Percentiles rank a stretch among this genome's conserved stretches.
These are phyloP conservation scores for Parauchenoglanis ngamensis DNA, from an alignment of 2,797 vertebrate genomes.

Conservation along the genomic window DNA sequence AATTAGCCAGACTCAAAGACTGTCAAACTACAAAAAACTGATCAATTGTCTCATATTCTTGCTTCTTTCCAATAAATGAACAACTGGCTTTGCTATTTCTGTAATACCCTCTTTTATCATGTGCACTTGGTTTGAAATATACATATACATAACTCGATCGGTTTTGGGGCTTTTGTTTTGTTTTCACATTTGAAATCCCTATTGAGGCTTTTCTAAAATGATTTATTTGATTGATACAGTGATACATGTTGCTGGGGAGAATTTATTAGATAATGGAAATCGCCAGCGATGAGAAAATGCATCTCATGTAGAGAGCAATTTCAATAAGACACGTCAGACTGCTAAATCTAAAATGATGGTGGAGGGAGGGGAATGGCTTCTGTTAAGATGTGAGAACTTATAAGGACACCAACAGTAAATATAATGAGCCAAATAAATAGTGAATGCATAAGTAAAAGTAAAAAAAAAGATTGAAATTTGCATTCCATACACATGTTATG, in stretches of 20 bases:
- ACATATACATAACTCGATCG: background rate
- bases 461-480: constrained; percentile 33
- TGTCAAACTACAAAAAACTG: constrained; percentile 11
- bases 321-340: constrained; percentile 25
- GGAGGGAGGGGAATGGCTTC: background rate
- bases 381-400: constrained; percentile 10
- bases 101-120: background rate
- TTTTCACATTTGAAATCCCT: background rate
- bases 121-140: background rate
- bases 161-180: background rate
- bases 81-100: background rate
- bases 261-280: constrained; percentile 48
- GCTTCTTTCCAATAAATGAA: background rate
- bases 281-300: constrained; percentile 36
- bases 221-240: background rate
- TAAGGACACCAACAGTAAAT: background rate
- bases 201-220: background rate
- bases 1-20: constrained; percentile 35
- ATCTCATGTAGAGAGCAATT: constrained; percentile 42
- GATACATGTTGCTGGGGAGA: constrained; percentile 17
- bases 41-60: constrained; percentile 10
- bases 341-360: background rate
- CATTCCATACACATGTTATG: constrained; percentile 22
- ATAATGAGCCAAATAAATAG: constrained; percentile 11
- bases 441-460: background rate